A percentile compares a stretch with the other conserved stretches of the same genome.
phyloP scores from a whole-genome alignment of 2,113 vertebrate species.

The Amia ocellicauda region DNA sequence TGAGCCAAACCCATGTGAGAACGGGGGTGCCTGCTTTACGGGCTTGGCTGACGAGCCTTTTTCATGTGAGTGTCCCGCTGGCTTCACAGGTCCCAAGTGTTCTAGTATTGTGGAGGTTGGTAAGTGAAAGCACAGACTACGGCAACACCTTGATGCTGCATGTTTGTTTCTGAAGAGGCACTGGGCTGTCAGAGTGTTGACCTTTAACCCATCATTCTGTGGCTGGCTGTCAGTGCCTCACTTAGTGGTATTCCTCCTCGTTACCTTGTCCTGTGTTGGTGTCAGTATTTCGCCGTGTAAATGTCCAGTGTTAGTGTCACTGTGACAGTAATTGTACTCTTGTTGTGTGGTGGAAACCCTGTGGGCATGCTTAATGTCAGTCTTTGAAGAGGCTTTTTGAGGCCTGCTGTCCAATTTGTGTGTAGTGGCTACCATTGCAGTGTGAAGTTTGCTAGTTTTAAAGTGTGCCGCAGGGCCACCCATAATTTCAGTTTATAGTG shows the following conservation, averaged over 20 bases:
- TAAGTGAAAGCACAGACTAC: constrained; percentile 29
- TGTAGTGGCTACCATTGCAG: not conserved
- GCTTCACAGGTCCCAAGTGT: constrained; percentile 32
- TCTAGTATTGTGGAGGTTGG: constrained; percentile 29
- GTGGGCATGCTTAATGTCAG: constrained; percentile 7
- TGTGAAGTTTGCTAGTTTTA: too few relatives aligned
- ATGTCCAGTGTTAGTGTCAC: constrained; percentile 2
- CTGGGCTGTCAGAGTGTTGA: constrained; percentile 2
- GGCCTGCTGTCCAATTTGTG: not conserved
- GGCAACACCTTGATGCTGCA: constrained; percentile 25
- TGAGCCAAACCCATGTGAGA: constrained; percentile 33
- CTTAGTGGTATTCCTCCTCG: not conserved
- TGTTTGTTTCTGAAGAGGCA: constrained; percentile 7
- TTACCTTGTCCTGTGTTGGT: constrained; percentile 8
- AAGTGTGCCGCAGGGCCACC: too few relatives aligned
- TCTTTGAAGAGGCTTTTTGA: not conserved
- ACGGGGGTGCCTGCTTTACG: constrained; percentile 24
- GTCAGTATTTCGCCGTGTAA: constrained; percentile 20
- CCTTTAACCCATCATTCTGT: not conserved
- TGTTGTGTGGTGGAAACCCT: constrained; percentile 5
- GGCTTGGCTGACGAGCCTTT: constrained; percentile 32
- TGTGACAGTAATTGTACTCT: not conserved
- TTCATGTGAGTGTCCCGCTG: constrained; percentile 36
- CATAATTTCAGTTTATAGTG: too few relatives aligned
- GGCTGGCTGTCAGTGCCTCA: not conserved